Evolutionary conservation across 2,113 vertebrate species (phyloP), one percentile per base, ranked within the genome.

Genomic region (Corydoras maculifer): DNA sequence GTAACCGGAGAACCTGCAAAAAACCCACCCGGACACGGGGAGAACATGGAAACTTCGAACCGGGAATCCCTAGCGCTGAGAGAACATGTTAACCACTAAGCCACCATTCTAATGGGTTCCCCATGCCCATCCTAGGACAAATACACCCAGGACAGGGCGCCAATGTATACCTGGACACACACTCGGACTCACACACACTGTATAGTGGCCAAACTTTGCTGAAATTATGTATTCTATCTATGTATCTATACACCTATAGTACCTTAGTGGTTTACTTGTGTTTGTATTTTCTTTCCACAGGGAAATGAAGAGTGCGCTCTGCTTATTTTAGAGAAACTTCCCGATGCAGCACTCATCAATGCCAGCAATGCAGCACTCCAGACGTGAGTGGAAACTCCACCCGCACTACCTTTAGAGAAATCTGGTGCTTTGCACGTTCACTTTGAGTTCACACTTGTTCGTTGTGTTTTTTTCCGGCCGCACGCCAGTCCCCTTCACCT

Each of bases 251-350:
- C n/a, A n/a, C n/a, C n/a, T n/a, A 8, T 3, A 8, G 1, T 0
- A 31, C 35, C 50, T n/a, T 29, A 18, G 9, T 25, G 12, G 68
- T n/a, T 48, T 31, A n/a, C 0, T 29, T 14, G 18, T 57, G 18
- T 62, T 1, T 57, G 9, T 3, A 11, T 55, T 72, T 35, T 51
- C 29, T 62, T 9, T 59, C 54, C 76, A 53, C 83, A 99, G 97
- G 94, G 94, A 78, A 92, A 93, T 82, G 95, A 98, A 84, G 93
- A 93, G 80, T 98, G 96, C 86, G 95, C 93, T 81, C 82, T 98
- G 89, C 80, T 98, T 84, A 93, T 98, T 85, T 89, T 98, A 85
- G 90, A 94, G 87, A 96, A 94, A 84, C 90, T 97, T 80, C 87
- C 93, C 50, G 94, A 95, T 64, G 77, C 92, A 48, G 84, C 85